Base-by-base conservation (phyloP, 1,140 invertebrate species). In the Pseudachorutes palmiensis region DNA sequence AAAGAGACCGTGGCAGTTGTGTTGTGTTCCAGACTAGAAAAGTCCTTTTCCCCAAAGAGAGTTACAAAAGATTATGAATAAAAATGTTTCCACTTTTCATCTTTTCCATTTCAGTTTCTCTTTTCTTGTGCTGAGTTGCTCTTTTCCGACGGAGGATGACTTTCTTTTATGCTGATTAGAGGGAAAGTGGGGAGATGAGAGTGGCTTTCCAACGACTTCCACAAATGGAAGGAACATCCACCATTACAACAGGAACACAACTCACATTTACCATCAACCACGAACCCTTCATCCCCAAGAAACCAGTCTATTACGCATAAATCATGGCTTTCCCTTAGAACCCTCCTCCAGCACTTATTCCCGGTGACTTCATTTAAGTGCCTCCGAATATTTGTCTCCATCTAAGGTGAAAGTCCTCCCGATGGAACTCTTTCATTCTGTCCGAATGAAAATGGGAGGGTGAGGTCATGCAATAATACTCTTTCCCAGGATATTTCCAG, bases 21-120 rank as follows among this genome's bases (percentile, higher is more conserved):
- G 9, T 9, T 45, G 36, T n/a, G n/a, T n/a, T n/a, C n/a, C n/a
- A n/a, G n/a, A n/a, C n/a, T n/a, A n/a, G 36, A 45, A 45, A 45
- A 19, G 36, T 12, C 36, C 19, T 45, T 45, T 19, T 45, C 36
- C 36, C 9, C 9, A 12, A n/a, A n/a, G n/a, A n/a, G n/a, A n/a
- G n/a, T n/a, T n/a, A 45, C 9, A 19, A 19, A 45, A 45, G 19
- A 45, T 45, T 45, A 45, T 45, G 36, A 45, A 45, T 45, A 45
- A 45, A 45, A 45, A 45, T 45, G 36, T 45, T 45, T 45, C 36
- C 36, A 45, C 36, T 45, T 45, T 45, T 45, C 36, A 45, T 45
- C 36, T 45, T 19, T 45, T 19, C 36, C 9, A 12, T 45, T 45
- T 45, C 36, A n/a, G n/a, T n/a, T n/a, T n/a, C 36, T 12, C 9